Evolutionary conservation across 2,797 vertebrate species (phyloP).

Genomic region (Lycodopsis pacificus): DNA sequence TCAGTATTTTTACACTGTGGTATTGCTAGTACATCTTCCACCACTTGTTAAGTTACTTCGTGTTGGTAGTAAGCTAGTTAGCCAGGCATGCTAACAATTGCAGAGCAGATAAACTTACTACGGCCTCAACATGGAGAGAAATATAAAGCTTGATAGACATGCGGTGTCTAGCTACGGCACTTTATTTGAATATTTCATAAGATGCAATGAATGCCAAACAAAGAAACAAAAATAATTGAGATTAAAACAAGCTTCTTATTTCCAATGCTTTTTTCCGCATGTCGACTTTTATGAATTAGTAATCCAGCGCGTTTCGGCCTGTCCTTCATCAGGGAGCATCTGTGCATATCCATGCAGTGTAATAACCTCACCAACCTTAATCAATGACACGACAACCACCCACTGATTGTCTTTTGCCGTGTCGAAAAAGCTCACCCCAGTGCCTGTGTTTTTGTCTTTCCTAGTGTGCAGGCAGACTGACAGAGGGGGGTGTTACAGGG

Average conservation of each 20-base stretch:
- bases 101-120: background rate
- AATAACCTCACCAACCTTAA: constrained; percentile 78
- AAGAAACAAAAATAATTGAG: background rate
- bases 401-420: constrained; percentile 57
- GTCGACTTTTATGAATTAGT: constrained; percentile 45
- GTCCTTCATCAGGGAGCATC: constrained; percentile 67
- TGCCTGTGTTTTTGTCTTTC: constrained; percentile 45
- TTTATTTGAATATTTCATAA: background rate
- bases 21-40: no score
- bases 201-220: background rate
- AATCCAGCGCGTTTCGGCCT: constrained; percentile 32
- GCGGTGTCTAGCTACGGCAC: background rate
- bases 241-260: constrained; percentile 23
- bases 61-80: no score
- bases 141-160: background rate
- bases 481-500: constrained; percentile 39
- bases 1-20: background rate
- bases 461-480: constrained; percentile 36
- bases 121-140: background rate
- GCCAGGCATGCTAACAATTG: no score
- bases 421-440: constrained; percentile 25
- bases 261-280: constrained; percentile 1
- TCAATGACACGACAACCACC: constrained; percentile 69
- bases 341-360: constrained; percentile 65
- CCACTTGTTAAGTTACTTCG: no score